phyloP scores from a whole-genome alignment of 2,113 vertebrate genomes.

The Hyperopisus bebe region DNA sequence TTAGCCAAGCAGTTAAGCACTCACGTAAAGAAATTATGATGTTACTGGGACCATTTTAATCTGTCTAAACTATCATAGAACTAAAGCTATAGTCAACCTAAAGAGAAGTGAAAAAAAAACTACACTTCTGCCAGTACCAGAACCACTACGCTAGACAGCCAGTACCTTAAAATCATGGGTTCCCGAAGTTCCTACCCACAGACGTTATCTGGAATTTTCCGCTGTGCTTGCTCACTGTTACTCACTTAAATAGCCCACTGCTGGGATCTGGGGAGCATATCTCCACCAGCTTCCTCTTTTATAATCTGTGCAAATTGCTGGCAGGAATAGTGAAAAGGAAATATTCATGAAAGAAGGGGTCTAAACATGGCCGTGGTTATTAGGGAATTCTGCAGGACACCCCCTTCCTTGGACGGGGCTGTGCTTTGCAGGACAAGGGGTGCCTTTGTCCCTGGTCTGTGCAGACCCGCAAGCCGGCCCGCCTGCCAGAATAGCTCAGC shows the following conservation, averaged over 20 bases:
- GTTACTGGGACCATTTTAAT: not conserved
- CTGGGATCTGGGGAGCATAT: slow-evolving; percentile 13
- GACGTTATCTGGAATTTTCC: slow-evolving; percentile 47
- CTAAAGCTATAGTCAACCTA: not conserved
- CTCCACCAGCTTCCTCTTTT: slow-evolving; percentile 44
- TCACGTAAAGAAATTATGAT: not conserved
- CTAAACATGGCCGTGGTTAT: slow-evolving; percentile 53
- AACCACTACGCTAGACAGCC: not conserved
- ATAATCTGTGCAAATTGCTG: slow-evolving; percentile 48
- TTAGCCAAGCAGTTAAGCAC: not conserved
- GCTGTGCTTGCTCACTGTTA: slow-evolving; percentile 23
- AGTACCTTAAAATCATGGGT: not conserved
- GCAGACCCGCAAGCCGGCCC: slow-evolving; percentile 49
- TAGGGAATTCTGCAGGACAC: slow-evolving; percentile 49
- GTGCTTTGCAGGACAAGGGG: slow-evolving; percentile 69
- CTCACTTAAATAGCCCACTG: not conserved
- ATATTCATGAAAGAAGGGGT: slow-evolving; percentile 44
- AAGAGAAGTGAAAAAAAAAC: not conserved
- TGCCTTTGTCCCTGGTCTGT: slow-evolving; percentile 72
- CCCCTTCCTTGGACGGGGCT: slow-evolving; percentile 53
- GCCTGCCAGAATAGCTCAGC: slow-evolving; percentile 61
- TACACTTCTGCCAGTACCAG: not conserved
- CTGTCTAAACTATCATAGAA: not conserved
- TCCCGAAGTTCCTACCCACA: slow-evolving; percentile 26
- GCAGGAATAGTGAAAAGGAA: slow-evolving; percentile 49